A percentile compares a stretch with the other conserved stretches of the same genome.
Conservation (phyloP, 2,113 vertebrate genomes). For the Aramus guarauna region DNA sequence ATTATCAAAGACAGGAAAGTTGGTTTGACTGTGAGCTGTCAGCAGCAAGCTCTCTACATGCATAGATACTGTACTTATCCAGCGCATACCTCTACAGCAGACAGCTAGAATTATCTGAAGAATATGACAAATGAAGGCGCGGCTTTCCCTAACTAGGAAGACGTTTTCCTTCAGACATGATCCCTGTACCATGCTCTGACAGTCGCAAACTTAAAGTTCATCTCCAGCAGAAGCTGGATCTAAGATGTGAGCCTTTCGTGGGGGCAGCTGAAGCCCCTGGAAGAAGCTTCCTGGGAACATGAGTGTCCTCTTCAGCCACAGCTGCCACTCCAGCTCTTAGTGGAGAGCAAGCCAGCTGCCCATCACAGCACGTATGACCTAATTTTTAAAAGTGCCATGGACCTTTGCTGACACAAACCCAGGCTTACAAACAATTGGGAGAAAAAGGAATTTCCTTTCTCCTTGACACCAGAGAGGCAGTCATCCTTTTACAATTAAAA, state of each 20-base stretch:
- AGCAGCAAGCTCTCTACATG: background rate
- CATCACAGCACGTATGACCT: background rate
- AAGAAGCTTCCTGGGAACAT: background rate
- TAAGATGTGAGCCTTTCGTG: background rate
- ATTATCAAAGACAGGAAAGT: background rate
- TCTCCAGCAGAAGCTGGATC: background rate
- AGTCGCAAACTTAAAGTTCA: background rate
- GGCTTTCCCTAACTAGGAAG: background rate
- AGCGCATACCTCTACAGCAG: background rate
- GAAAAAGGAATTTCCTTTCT: constrained; percentile 27
- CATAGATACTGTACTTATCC: background rate
- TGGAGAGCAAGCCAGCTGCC: background rate
- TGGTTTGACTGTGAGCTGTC: constrained; percentile 17
- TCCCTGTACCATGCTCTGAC: background rate
- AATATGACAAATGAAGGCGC: background rate
- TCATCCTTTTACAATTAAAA: constrained; percentile 34
- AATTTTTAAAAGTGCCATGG: background rate
- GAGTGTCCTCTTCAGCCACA: background rate
- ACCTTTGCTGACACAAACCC: background rate
- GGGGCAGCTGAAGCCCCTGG: background rate
- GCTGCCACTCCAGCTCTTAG: background rate
- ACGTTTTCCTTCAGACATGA: constrained; percentile 1
- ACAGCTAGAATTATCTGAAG: constrained; percentile 13
- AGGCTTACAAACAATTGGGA: background rate
- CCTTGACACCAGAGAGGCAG: background rate